Conservation (phyloP, 2,113 vertebrate species). For the Sorex fumeus region DNA sequence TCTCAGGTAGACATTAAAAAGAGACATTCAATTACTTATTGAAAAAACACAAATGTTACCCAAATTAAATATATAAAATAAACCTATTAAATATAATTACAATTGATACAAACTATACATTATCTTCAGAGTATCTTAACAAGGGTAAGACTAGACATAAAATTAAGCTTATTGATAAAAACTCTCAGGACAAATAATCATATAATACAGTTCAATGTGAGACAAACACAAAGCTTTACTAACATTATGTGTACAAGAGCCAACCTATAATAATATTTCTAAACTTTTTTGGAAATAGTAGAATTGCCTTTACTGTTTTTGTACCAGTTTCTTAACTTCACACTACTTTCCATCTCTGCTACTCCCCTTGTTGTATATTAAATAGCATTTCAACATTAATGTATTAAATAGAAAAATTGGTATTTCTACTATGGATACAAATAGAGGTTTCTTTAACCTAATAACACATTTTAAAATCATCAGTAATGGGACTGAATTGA, state of each 20-base stretch:
- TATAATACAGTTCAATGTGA: neutral
- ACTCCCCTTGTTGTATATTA: slow-evolving; percentile 8
- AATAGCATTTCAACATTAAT: slow-evolving; percentile 22
- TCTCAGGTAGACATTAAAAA: slow-evolving; percentile 49
- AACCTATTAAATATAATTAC: slow-evolving; percentile 52
- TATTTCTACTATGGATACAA: slow-evolving; percentile 30
- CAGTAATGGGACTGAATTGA: neutral
- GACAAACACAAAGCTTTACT: slow-evolving; percentile 24
- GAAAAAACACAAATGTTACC: slow-evolving; percentile 28
- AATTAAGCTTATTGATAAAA: slow-evolving; percentile 22
- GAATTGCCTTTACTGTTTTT: slow-evolving; percentile 12
- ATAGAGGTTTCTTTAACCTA: neutral
- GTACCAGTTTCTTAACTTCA: slow-evolving; percentile 23
- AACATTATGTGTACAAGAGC: slow-evolving; percentile 16
- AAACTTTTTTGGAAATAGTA: slow-evolving; percentile 57
- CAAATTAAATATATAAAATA: slow-evolving; percentile 39
- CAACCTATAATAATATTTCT: slow-evolving; percentile 56
- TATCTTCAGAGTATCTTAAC: neutral
- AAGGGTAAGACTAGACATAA: slow-evolving; percentile 38
- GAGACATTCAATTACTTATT: slow-evolving; percentile 14
- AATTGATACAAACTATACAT: slow-evolving; percentile 47
- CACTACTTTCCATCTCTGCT: slow-evolving; percentile 30
- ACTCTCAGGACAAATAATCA: slow-evolving; percentile 36
- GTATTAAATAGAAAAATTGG: slow-evolving; percentile 16
- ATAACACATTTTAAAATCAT: slow-evolving; percentile 35